Percentiles rank a stretch among this genome's conserved stretches.
phyloP scores from a whole-genome alignment of 2,797 vertebrate species.

The Anabacerthia variegaticeps region DNA sequence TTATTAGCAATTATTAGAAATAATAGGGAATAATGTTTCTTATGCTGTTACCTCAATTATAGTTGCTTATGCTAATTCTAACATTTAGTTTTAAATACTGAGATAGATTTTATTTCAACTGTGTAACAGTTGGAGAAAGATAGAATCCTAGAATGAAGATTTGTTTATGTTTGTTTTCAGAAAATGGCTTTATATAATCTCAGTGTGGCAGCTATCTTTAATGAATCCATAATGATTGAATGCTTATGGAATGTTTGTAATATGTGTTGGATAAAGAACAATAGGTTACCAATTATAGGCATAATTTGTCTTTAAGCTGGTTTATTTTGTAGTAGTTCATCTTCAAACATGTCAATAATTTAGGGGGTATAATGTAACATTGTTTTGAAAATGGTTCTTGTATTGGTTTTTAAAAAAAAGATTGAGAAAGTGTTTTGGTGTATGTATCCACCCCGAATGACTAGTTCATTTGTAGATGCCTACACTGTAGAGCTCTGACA shows the following conservation, averaged over 20 bases:
- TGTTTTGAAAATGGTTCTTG: neutral
- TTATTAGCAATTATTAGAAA: conserved; percentile 37
- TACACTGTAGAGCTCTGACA: neutral
- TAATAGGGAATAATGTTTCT: neutral
- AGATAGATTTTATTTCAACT: conserved; percentile 36
- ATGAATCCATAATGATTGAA: neutral
- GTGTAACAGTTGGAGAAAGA: conserved; percentile 11
- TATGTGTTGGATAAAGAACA: neutral
- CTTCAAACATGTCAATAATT: neutral
- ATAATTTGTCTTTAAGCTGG: neutral
- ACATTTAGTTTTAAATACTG: conserved; percentile 50
- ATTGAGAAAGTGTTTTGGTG: neutral
- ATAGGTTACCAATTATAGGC: neutral
- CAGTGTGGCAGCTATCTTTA: neutral
- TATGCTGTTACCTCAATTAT: neutral
- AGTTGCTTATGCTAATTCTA: neutral
- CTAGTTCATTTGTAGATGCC: neutral
- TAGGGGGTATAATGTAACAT: neutral
- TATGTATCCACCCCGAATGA: neutral
- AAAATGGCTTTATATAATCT: neutral
- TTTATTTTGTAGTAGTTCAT: neutral
- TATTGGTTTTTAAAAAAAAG: neutral
- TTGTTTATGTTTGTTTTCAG: neutral
- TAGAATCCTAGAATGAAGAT: conserved; percentile 7
- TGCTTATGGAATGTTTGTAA: neutral